These are phyloP conservation scores for Oreohelix idahoensis DNA, from an alignment of 1,140 invertebrate species.

Conservation along the genomic window DNA sequence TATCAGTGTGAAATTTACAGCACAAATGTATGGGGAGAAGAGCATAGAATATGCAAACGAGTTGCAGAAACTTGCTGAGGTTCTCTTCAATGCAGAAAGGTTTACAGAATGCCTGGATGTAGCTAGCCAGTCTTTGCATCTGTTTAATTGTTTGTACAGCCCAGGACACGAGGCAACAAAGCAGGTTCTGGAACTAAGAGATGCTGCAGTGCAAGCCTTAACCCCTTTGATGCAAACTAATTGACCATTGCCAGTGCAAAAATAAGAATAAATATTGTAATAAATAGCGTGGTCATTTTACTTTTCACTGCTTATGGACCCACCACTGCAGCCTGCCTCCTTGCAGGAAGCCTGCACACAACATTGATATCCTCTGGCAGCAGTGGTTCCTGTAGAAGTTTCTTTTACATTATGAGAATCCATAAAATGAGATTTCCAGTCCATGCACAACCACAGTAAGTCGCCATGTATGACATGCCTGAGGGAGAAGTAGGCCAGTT, in stretches of 20 bases:
- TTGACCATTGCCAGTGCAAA: background rate
- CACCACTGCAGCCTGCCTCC: too few species aligned
- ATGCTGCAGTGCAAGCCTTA: background rate
- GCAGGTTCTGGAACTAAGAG: slow-evolving; percentile 6
- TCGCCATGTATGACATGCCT: too few species aligned
- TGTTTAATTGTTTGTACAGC: slow-evolving; percentile 7
- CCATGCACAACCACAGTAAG: too few species aligned
- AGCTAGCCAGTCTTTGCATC: background rate
- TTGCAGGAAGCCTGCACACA: too few species aligned
- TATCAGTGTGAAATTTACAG: slow-evolving; percentile 17
- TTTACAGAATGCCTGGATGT: slow-evolving; percentile 26
- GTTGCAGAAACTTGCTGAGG: slow-evolving; percentile 31
- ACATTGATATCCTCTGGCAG: too few species aligned
- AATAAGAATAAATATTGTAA: too few species aligned
- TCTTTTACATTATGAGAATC: too few species aligned
- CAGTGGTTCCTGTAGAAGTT: too few species aligned
- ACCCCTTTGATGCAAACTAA: slow-evolving; percentile 10
- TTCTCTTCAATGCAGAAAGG: slow-evolving; percentile 29
- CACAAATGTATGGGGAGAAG: slow-evolving; percentile 9
- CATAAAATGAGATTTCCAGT: too few species aligned
- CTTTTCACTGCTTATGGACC: too few species aligned
- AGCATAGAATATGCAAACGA: slow-evolving; percentile 28
- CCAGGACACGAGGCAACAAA: slow-evolving; percentile 4
- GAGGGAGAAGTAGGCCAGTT: too few species aligned
- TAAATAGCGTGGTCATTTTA: too few species aligned